These are phyloP conservation scores for Zygothrica quintamaculata DNA, from an alignment of 2,888 invertebrate species.

Conservation along the genomic window DNA sequence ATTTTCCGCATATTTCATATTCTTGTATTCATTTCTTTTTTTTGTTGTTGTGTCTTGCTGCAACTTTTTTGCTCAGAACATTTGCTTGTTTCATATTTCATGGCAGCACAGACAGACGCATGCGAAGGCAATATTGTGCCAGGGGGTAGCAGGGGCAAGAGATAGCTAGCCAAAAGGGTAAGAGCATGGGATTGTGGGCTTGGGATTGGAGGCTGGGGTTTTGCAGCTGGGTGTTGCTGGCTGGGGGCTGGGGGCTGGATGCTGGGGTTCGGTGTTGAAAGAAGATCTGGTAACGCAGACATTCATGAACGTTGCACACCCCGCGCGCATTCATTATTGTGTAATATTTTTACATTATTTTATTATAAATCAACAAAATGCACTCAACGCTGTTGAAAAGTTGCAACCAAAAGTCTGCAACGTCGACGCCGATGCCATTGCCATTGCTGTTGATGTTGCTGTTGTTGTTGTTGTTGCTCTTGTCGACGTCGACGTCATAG, in stretches of 20 bases:
- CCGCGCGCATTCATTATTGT: slow-evolving; percentile 77
- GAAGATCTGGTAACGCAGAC: neutral
- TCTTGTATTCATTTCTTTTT: slow-evolving; percentile 54
- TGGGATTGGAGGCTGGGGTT: too few species aligned
- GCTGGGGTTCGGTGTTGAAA: too few species aligned
- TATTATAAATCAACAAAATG: slow-evolving; percentile 82
- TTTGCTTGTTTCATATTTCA: slow-evolving; percentile 78
- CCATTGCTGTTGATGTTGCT: too few species aligned
- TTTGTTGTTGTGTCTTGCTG: too few species aligned
- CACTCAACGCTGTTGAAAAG: slow-evolving; percentile 73
- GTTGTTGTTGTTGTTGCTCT: too few species aligned
- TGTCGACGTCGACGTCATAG: slow-evolving; percentile 29
- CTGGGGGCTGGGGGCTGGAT: too few species aligned
- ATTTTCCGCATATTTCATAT: slow-evolving; percentile 80
- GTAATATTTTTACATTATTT: slow-evolving; percentile 82
- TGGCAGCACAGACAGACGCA: slow-evolving; percentile 52
- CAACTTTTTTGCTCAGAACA: slow-evolving; percentile 68
- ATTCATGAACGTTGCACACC: slow-evolving; percentile 16
- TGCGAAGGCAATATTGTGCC: slow-evolving; percentile 26
- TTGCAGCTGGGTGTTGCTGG: too few species aligned
- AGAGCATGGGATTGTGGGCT: too few species aligned
- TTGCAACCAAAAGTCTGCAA: slow-evolving; percentile 58
- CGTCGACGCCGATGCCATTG: slow-evolving; percentile 28
- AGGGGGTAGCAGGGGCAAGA: slow-evolving; percentile 23
- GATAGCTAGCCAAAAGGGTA: slow-evolving; percentile 7